phyloP scores from a whole-genome alignment of 2,888 invertebrate genomes.

The Kryphioiulus occultus region DNA sequence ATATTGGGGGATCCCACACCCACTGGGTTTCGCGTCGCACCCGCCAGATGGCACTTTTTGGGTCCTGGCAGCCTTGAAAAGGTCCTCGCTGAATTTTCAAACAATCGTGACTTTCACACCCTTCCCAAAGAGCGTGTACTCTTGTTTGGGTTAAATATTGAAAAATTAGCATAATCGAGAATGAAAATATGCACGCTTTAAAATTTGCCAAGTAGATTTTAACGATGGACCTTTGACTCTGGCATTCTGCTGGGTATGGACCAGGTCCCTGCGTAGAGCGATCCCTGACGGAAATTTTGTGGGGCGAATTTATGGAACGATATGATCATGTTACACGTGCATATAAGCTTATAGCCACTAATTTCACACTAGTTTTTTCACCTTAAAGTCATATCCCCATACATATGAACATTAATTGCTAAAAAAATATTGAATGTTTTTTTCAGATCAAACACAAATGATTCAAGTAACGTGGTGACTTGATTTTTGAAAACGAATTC shows the following conservation, averaged over 20 bases:
- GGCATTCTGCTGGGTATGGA: neutral
- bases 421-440: too few species aligned
- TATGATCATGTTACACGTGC: neutral
- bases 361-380: too few species aligned
- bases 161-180: constrained; percentile 4
- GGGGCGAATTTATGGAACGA: neutral
- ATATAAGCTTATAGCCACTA: too few species aligned
- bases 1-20: constrained; percentile 32
- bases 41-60: constrained; percentile 46
- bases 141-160: constrained; percentile 10
- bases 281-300: too few species aligned
- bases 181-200: neutral
- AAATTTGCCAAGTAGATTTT: neutral
- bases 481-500: too few species aligned
- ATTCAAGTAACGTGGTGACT: too few species aligned
- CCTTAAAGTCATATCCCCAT: neutral
- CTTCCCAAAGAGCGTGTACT: neutral
- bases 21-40: neutral
- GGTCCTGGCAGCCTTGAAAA: neutral
- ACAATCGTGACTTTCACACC: neutral
- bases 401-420: neutral
- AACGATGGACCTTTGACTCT: neutral
- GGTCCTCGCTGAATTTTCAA: constrained; percentile 4
- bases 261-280: neutral
- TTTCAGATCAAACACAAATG: too few species aligned